Conservation (phyloP, 2,797 vertebrate species). For the Rhinella marina region DNA sequence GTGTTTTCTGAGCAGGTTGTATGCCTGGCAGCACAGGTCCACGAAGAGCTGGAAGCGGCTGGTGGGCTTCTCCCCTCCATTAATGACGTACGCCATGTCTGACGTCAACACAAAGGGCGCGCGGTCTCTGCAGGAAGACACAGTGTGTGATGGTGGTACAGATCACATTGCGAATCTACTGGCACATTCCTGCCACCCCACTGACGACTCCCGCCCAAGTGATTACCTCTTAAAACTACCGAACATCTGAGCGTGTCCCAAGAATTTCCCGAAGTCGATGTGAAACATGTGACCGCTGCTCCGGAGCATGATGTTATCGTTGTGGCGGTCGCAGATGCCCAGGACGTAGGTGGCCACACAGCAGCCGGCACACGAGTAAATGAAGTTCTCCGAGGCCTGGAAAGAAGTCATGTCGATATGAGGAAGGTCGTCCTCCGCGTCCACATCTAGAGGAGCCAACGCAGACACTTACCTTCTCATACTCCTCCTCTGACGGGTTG, state of each 20-base stretch:
- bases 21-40: slow-evolving; percentile 95
- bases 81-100: slow-evolving; percentile 99
- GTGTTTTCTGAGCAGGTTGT: slow-evolving; percentile 95
- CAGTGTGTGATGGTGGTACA: too few relatives aligned
- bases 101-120: slow-evolving; percentile 97
- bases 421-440: too few relatives aligned
- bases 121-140: slow-evolving; percentile 82
- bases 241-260: slow-evolving; percentile 98
- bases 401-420: neutral
- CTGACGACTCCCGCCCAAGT: too few relatives aligned
- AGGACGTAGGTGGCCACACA: slow-evolving; percentile 96
- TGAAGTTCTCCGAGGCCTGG: slow-evolving; percentile 97
- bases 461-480: slow-evolving; percentile 86
- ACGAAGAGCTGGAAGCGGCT: slow-evolving; percentile 98
- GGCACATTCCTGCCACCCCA: too few relatives aligned
- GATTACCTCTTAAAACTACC: slow-evolving; percentile 94
- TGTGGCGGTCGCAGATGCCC: slow-evolving; percentile 97
- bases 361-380: slow-evolving; percentile 98
- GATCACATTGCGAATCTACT: too few relatives aligned
- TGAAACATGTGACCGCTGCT: slow-evolving; percentile 98
- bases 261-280: slow-evolving; percentile 97
- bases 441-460: neutral
- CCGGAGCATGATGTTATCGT: slow-evolving; percentile 98
- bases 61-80: slow-evolving; percentile 95
- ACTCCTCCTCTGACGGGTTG: slow-evolving; percentile 97